Percentiles rank a stretch among this genome's conserved stretches.
phyloP scores from a whole-genome alignment of 2,113 vertebrate genomes.

The Indicator maculatus region DNA sequence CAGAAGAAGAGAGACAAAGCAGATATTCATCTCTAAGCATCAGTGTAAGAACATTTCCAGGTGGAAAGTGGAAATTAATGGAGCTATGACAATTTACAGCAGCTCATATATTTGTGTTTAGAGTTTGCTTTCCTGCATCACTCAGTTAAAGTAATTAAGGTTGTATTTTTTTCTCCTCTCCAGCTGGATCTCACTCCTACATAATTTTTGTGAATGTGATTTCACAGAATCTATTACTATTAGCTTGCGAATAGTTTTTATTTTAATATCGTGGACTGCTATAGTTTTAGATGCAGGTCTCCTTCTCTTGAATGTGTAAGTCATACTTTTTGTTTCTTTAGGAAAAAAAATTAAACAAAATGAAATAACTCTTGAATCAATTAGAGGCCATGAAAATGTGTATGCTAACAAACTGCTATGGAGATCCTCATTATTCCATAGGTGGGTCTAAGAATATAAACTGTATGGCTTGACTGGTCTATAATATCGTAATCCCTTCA shows the following conservation, averaged over 20 bases:
- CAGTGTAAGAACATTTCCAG: not conserved
- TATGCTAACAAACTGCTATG: not conserved
- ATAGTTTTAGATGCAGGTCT: not conserved
- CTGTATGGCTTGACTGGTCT: not conserved
- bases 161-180: not conserved
- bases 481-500: not conserved
- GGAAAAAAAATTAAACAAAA: not conserved
- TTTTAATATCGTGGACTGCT: not conserved
- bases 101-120: constrained; percentile 19
- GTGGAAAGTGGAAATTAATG: constrained; percentile 40
- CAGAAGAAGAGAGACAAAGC: not conserved
- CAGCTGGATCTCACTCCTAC: not conserved
- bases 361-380: not conserved
- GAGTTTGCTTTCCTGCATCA: not conserved
- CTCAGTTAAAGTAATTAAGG: constrained; percentile 27
- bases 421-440: not conserved
- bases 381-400: not conserved
- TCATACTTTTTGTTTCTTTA: not conserved
- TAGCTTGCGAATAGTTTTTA: not conserved
- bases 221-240: not conserved
- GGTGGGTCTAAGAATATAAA: not conserved
- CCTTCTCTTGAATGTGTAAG: not conserved
- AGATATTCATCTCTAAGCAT: not conserved
- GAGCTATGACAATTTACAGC: not conserved
- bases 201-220: not conserved